A percentile compares a stretch with the other conserved stretches of the same genome.
Conservation (phyloP, 2,888 invertebrate species). For the Ptychoptera contaminata region DNA sequence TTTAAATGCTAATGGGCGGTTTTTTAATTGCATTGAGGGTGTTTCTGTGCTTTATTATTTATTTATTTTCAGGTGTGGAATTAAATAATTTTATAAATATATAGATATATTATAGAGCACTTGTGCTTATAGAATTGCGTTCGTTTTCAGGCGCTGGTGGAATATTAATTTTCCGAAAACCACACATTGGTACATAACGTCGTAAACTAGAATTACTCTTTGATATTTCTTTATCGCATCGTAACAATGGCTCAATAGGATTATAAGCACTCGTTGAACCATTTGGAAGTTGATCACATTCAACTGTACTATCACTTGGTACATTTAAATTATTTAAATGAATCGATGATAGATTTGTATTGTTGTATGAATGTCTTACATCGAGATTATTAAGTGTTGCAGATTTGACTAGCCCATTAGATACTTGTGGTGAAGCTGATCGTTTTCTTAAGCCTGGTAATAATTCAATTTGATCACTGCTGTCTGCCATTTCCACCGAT, state of each 20-base stretch:
- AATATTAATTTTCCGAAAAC: slow-evolving; percentile 2
- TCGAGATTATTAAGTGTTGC: slow-evolving; percentile 12
- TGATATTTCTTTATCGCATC: slow-evolving; percentile 5
- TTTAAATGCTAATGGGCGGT: too few species aligned
- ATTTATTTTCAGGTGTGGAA: too few species aligned
- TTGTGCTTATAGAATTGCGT: neutral
- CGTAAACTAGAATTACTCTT: slow-evolving; percentile 9
- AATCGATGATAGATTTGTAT: slow-evolving; percentile 1
- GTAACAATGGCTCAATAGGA: slow-evolving; percentile 12
- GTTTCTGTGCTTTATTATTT: too few species aligned
- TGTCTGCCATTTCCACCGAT: slow-evolving; percentile 56
- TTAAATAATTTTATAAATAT: too few species aligned
- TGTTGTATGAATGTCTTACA: slow-evolving; percentile 2
- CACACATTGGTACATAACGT: slow-evolving; percentile 14
- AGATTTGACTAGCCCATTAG: slow-evolving; percentile 10
- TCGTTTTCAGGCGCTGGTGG: neutral
- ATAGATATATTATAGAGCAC: too few species aligned
- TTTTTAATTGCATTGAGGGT: too few species aligned
- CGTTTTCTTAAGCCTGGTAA: slow-evolving; percentile 17
- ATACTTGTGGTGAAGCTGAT: slow-evolving; percentile 10
- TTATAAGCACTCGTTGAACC: slow-evolving; percentile 9
- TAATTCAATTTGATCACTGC: slow-evolving; percentile 21
- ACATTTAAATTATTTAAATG: slow-evolving; percentile 9
- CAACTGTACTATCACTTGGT: slow-evolving; percentile 6
- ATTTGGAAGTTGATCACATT: neutral